Evolutionary conservation across 1,140 invertebrate genomes (phyloP).

Genomic region (Hylaeus anthracinus): DNA sequence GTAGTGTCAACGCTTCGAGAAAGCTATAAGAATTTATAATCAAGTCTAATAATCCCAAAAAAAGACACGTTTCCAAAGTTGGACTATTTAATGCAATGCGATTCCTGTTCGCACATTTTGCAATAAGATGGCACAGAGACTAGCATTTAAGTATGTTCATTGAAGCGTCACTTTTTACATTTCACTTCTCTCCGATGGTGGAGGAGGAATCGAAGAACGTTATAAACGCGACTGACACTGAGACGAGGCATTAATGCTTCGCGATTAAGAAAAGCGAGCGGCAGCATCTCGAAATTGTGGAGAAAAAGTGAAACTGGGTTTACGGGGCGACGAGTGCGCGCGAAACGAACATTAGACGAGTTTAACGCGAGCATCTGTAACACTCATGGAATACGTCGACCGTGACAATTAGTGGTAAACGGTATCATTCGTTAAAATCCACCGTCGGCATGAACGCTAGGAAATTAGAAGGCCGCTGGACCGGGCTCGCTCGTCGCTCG

Average conservation of each 20-base stretch:
- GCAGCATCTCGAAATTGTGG: neutral
- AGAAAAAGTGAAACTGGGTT: constrained; percentile 6
- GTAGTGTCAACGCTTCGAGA: no score
- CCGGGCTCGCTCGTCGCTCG: neutral
- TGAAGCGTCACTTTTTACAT: no score
- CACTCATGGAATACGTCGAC: constrained; percentile 26
- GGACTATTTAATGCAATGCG: no score
- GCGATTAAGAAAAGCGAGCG: neutral
- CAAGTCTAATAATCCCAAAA: no score
- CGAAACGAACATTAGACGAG: neutral
- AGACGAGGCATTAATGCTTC: neutral
- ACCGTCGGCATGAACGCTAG: neutral
- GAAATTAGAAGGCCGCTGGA: constrained; percentile 25
- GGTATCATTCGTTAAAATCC: constrained; percentile 37
- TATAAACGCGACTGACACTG: no score
- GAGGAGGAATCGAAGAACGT: no score
- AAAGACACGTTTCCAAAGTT: no score
- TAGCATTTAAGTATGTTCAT: no score
- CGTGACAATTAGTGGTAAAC: constrained; percentile 39
- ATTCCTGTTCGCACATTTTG: no score
- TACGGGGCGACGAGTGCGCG: neutral
- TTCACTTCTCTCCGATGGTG: no score
- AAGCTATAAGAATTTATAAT: no score
- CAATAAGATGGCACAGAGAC: no score
- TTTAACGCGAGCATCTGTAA: constrained; percentile 7